Base-by-base conservation (phyloP, 2,888 invertebrate genomes). In the Epinotia brunnichana region DNA sequence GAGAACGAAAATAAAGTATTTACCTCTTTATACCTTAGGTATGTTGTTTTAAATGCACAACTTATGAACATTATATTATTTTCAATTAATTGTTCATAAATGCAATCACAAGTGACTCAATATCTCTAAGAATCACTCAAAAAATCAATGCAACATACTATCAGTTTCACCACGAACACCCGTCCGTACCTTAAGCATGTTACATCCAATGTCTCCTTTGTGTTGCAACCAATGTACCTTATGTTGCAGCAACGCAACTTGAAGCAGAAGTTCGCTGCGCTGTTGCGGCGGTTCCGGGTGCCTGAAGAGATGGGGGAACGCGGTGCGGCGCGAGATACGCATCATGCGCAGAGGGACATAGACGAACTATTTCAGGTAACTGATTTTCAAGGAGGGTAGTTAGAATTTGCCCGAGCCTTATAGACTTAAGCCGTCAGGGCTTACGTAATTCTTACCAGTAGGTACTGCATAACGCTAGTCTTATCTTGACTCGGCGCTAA, bases 251-350 rank as follows among this genome's bases (percentile, higher is more conserved):
- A 98, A 95, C 95, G 98, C 84, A 99, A 99, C 92, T 94, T 99
- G 84, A 99, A 99, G 90, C 98, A 99, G 92, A 98, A 98, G 93
- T 98, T 99, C 90, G 97, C 98, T 76, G 98, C 99, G 66, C 93
- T 99, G 79, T 92, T 99, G 84, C 97, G 97, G 85, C 96, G 98
- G 82, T 99, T 99, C 94, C 96, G 98, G 81, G 96, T 97, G 77
- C 97, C 97, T 54, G 99, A 99, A 87, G 98, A 98, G 83, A 90
- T 98, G 85, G 90, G 88, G 4, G 97, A 97, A 83, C 94, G 95
- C 19, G 95, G 95, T 61, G 94, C 94, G 2, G 88, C 94, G 54
- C 88, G 94, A 39, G 95, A 94, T 79, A 93, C 95, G 66, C 96
- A 96, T 74, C 96, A 96, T 75, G 97, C 96, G 69, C 97, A 97